Conservation (phyloP, 2,888 invertebrate genomes). For the Tholera decimalis region DNA sequence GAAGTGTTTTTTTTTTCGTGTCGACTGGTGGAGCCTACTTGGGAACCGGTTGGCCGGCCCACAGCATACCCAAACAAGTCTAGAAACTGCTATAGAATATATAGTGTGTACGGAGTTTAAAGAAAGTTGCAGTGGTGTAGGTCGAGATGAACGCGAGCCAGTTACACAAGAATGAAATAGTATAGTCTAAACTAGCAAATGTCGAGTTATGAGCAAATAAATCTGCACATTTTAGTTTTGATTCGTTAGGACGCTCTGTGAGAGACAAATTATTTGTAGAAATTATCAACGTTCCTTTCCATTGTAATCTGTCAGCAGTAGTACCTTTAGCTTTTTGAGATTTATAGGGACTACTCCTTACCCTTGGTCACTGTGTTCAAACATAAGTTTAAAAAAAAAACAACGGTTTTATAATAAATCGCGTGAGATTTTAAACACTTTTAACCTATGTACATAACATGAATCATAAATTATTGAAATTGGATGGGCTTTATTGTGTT, state of each 20-base stretch:
- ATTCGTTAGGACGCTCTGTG: conserved; percentile 42
- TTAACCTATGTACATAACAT: too few relatives aligned
- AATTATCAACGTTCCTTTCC: conserved; percentile 26
- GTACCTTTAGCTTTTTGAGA: conserved; percentile 1
- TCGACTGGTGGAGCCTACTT: conserved; percentile 57
- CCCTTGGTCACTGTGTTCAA: too few relatives aligned
- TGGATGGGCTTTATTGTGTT: too few relatives aligned
- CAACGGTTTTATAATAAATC: too few relatives aligned
- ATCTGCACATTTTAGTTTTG: conserved; percentile 56
- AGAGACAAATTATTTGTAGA: conserved; percentile 45
- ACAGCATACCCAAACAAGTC: conserved; percentile 68
- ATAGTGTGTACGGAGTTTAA: conserved; percentile 72
- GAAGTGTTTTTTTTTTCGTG: conserved; percentile 53
- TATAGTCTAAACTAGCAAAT: conserved; percentile 56
- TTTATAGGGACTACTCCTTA: too few relatives aligned
- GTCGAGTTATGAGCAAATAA: conserved; percentile 59
- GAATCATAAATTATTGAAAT: too few relatives aligned
- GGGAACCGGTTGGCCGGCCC: conserved; percentile 71
- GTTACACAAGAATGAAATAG: conserved; percentile 69
- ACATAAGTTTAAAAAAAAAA: too few relatives aligned
- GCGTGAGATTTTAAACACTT: too few relatives aligned
- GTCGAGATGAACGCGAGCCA: conserved; percentile 76
- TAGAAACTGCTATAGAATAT: conserved; percentile 69
- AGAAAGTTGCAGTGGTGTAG: conserved; percentile 86
- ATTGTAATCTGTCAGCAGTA: background rate